Conservation (phyloP, 1,140 invertebrate species). For the Telenomus remus region DNA sequence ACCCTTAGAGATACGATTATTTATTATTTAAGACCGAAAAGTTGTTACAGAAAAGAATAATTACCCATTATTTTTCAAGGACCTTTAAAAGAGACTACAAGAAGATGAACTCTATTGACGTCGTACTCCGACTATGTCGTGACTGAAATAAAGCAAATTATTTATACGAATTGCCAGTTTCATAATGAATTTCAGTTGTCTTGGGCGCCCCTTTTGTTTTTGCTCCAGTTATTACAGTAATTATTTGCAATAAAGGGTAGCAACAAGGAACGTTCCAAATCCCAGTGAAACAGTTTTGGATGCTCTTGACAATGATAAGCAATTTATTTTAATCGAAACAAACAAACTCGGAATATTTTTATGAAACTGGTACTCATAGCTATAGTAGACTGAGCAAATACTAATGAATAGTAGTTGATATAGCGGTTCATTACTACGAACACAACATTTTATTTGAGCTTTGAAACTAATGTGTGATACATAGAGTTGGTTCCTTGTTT, state of each 20-base stretch:
- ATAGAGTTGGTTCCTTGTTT: constrained; percentile 36
- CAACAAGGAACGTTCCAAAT: not conserved
- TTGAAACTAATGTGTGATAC: constrained; percentile 36
- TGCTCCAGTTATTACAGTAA: not conserved
- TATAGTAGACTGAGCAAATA: constrained; percentile 58
- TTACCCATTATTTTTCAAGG: constrained; percentile 34
- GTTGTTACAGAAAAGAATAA: constrained; percentile 29
- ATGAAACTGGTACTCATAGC: constrained; percentile 59
- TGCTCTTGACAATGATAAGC: constrained; percentile 45
- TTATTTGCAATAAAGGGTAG: not conserved
- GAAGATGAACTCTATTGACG: constrained; percentile 54
- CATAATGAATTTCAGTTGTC: constrained; percentile 42
- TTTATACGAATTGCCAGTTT: constrained; percentile 57
- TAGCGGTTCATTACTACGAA: constrained; percentile 50
- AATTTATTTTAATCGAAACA: constrained; percentile 1
- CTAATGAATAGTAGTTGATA: constrained; percentile 56
- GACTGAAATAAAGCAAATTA: constrained; percentile 56
- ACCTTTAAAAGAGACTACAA: constrained; percentile 26
- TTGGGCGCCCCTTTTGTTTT: not conserved
- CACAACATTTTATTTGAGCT: constrained; percentile 38
- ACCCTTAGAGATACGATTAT: constrained; percentile 31
- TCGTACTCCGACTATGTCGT: constrained; percentile 61
- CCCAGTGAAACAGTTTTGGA: constrained; percentile 1
- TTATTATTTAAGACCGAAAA: constrained; percentile 28
- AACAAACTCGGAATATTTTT: constrained; percentile 51